Evolutionary conservation across 92 coral and sea anemone genomes (phyloP).

Genomic region (Epizoanthus rinbou): DNA sequence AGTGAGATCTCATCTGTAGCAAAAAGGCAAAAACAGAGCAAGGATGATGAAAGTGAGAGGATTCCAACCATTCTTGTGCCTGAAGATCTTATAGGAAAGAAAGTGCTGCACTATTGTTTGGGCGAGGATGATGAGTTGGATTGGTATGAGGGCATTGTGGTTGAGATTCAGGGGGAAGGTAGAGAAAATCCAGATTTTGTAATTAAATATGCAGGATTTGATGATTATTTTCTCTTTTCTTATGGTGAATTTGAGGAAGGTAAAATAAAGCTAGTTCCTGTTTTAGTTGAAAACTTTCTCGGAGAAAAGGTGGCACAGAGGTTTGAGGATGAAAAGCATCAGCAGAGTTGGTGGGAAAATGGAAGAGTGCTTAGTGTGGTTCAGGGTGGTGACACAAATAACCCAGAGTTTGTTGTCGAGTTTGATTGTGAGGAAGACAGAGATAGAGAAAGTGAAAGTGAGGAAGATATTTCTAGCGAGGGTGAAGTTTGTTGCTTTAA

Average conservation of each 20-base stretch:
- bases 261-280: constrained; percentile 16
- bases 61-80: constrained; percentile 44
- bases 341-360: constrained; percentile 46
- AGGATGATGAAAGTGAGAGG: constrained; percentile 31
- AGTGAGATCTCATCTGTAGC: not conserved
- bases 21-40: constrained; percentile 18
- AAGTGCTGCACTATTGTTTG: constrained; percentile 49
- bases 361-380: constrained; percentile 43
- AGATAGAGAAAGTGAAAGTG: constrained; percentile 39
- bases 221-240: not conserved
- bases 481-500: constrained; percentile 42
- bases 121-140: constrained; percentile 48
- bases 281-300: constrained; percentile 22
- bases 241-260: constrained; percentile 30
- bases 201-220: constrained; percentile 41
- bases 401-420: constrained; percentile 49
- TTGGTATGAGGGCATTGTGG: constrained; percentile 26
- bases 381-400: constrained; percentile 22
- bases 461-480: constrained; percentile 35
- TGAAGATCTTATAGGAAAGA: constrained; percentile 52
- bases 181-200: constrained; percentile 25
- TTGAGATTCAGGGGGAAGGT: not conserved
- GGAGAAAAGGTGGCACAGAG: constrained; percentile 41
- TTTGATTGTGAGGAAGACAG: constrained; percentile 41
- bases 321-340: constrained; percentile 46